Base-by-base conservation (phyloP, 2,797 vertebrate species). In the Thunnus albacares region DNA sequence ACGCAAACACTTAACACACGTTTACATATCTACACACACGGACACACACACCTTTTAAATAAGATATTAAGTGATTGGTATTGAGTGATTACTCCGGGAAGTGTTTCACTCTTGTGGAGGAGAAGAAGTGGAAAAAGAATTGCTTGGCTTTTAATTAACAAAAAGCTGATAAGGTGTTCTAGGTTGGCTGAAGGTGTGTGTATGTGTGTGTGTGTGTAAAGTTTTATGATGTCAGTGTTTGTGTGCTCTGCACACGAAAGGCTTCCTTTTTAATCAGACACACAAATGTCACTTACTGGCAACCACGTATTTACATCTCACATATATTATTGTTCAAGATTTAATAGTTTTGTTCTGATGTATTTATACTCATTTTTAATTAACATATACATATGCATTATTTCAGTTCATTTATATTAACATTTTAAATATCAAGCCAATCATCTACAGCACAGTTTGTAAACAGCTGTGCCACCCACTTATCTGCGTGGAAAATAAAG, bases 111-210 rank as follows among this genome's bases (percentile, higher is more conserved):
- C 47, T 70, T 80, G 56, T 80, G 61, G 77, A 84, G 71, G 57
- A 71, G 59, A 77, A 51, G 14, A 77, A 51, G 17, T 79, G 58
- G 77, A 75, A 75, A 86, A 81, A 76, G 1, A 80, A 81, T 63
- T 64, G 60, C 71, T 75, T 14, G 28, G 70, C 77, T 89, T 87
- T 88, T 89, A 90, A 92, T 92, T 90, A 90, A 86, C 58, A 75
- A 87, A 86, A 77, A 67, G 60, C 71, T 87, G 83, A 92, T 90
- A 87, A 77, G 74, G 71, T 80, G 63, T 69, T 63, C 60, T 64
- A 33, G 76, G 68, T 75, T 69, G 65, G 28, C 49, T 75, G 70
- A 55, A 30, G 13, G 41, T 52, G 30, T 74, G 75, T 57, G 61
- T 65, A 69, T 75, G 56, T 45, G 24, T 49, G 63, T 65, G 56